These are phyloP conservation scores for Dendrocopos noguchii DNA, from an alignment of 2,113 vertebrate genomes.

Conservation along the genomic window DNA sequence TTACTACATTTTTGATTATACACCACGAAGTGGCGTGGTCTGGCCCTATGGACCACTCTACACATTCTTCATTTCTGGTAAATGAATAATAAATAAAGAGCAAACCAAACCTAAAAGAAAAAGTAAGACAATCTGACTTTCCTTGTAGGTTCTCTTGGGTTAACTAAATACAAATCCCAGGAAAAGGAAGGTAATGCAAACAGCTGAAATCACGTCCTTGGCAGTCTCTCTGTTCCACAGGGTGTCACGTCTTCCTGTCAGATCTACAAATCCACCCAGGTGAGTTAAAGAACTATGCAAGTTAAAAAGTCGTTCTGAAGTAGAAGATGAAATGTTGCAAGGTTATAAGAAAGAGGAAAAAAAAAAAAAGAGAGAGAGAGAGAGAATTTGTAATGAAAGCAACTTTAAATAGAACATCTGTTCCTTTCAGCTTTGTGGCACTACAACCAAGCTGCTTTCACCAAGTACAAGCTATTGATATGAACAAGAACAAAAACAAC, in stretches of 20 bases:
- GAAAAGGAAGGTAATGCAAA: background rate
- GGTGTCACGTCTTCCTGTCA: background rate
- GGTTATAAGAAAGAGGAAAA: background rate
- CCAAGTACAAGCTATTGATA: background rate
- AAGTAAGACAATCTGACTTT: background rate
- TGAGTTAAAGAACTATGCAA: background rate
- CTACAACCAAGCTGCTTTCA: constrained; percentile 1
- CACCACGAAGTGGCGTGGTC: background rate
- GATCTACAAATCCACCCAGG: background rate
- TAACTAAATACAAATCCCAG: background rate
- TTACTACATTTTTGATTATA: fast-evolving
- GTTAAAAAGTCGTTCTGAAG: background rate
- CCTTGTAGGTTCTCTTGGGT: background rate
- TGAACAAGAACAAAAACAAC: background rate
- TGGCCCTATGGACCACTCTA: background rate
- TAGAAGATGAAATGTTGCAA: background rate
- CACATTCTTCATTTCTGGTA: background rate
- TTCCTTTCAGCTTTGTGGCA: background rate
- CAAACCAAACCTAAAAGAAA: background rate
- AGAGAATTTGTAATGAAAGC: background rate
- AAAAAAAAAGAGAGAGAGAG: no score
- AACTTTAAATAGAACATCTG: constrained; percentile 34
- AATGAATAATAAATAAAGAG: background rate
- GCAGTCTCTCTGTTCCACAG: background rate
- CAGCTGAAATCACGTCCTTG: fast-evolving